These are phyloP conservation scores for Lagorchestes hirsutus DNA, from an alignment of 2,797 vertebrate genomes.

Conservation along the genomic window DNA sequence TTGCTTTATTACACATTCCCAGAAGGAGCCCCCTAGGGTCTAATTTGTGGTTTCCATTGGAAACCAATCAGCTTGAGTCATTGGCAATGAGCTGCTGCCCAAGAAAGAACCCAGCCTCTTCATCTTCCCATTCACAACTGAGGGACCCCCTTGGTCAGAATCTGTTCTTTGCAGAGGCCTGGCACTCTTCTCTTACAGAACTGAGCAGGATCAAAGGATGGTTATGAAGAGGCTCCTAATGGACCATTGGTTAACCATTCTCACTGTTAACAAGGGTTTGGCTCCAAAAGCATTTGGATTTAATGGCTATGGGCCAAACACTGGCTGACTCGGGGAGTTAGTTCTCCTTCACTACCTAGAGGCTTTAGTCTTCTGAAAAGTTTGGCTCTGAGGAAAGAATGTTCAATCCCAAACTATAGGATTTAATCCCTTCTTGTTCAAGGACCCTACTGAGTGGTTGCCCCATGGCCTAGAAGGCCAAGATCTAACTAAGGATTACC, in stretches of 20 bases:
- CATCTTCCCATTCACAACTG: background rate
- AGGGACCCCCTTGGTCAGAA: fast-evolving
- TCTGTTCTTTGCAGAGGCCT: background rate
- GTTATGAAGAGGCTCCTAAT: background rate
- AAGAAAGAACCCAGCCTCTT: background rate
- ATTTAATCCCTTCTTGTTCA: background rate
- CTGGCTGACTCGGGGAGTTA: background rate
- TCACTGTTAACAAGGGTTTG: background rate
- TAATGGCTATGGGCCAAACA: background rate
- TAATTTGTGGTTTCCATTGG: background rate
- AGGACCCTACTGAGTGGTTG: background rate
- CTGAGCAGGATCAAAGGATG: background rate
- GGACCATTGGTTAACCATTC: background rate
- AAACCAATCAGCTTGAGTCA: no score
- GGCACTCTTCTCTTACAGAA: background rate
- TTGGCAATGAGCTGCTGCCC: background rate
- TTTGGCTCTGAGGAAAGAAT: background rate
- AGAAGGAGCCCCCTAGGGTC: background rate
- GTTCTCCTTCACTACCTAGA: background rate
- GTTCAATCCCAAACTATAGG: background rate
- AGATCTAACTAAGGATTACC: background rate
- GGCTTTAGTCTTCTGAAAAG: background rate
- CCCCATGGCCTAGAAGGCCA: background rate
- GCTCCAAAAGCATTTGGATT: background rate
- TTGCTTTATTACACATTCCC: background rate